Evolutionary conservation across 2,113 vertebrate genomes (phyloP).

Genomic region (Dicerorhinus sumatrensis): DNA sequence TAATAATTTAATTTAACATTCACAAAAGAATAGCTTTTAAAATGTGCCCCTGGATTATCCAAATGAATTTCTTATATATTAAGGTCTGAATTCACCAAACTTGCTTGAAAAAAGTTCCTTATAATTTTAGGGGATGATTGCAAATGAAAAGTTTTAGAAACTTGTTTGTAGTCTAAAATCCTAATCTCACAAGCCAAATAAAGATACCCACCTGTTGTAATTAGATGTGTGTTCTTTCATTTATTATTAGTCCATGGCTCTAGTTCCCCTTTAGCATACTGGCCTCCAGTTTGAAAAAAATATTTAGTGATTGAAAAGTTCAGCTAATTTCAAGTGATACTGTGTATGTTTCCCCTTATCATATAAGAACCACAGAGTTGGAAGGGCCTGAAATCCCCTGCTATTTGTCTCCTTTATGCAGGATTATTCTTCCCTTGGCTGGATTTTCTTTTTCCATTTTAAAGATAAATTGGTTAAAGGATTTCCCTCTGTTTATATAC

Average conservation of each 20-base stretch:
- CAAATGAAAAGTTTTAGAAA: background rate
- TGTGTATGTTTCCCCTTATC: background rate
- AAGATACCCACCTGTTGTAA: background rate
- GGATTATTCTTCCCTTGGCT: background rate
- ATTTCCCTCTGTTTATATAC: background rate
- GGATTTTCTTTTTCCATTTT: background rate
- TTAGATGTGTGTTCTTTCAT: background rate
- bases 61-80: conserved; percentile 16
- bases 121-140: background rate
- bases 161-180: background rate
- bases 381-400: background rate
- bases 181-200: background rate
- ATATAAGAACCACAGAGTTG: background rate
- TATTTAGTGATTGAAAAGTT: background rate
- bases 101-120: background rate
- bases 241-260: background rate
- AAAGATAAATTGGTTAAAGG: background rate
- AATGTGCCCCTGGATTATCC: background rate
- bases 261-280: background rate
- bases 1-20: conserved; percentile 38
- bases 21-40: conserved; percentile 22
- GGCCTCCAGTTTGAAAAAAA: background rate
- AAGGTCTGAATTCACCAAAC: conserved; percentile 7
- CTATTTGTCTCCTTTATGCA: background rate
- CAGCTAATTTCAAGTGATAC: background rate